Evolutionary conservation across 2,888 invertebrate genomes (phyloP).

Genomic region (Euproctis similis): DNA sequence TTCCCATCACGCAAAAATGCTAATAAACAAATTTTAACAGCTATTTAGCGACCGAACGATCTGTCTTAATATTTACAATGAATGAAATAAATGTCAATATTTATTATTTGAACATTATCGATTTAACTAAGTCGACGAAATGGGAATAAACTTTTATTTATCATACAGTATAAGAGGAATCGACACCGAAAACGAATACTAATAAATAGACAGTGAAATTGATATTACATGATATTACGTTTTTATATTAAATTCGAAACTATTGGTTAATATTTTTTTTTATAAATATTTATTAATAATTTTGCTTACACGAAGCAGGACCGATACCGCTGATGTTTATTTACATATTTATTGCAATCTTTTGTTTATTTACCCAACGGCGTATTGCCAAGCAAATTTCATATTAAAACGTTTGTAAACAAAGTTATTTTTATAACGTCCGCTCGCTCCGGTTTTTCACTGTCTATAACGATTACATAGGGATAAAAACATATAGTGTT

Average conservation of each 20-base stretch:
- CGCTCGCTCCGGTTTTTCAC: constrained; percentile 52
- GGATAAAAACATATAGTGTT: constrained; percentile 30
- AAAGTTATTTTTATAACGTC: constrained; percentile 25
- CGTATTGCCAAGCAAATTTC: constrained; percentile 30
- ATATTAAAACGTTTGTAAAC: constrained; percentile 23
- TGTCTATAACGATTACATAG: constrained; percentile 58
- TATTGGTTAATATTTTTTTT: constrained; percentile 48
- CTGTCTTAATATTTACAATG: too few relatives aligned
- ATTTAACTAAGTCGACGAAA: constrained; percentile 27
- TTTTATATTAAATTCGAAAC: constrained; percentile 68
- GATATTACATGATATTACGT: constrained; percentile 68
- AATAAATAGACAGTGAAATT: constrained; percentile 75
- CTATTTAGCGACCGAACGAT: constrained; percentile 6
- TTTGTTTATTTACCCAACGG: constrained; percentile 49
- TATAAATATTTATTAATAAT: constrained; percentile 46
- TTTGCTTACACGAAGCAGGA: constrained; percentile 58
- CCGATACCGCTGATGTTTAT: constrained; percentile 54
- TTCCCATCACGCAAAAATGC: constrained; percentile 46
- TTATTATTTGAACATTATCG: constrained; percentile 6
- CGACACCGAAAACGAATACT: constrained; percentile 73
- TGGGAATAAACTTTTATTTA: constrained; percentile 57
- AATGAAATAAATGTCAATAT: constrained; percentile 1
- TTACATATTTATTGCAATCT: constrained; percentile 73
- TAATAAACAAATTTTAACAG: constrained; percentile 17
- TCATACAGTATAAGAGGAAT: constrained; percentile 60